phyloP scores from a whole-genome alignment of 2,113 vertebrate species.

The Sphyrna mokarran region DNA sequence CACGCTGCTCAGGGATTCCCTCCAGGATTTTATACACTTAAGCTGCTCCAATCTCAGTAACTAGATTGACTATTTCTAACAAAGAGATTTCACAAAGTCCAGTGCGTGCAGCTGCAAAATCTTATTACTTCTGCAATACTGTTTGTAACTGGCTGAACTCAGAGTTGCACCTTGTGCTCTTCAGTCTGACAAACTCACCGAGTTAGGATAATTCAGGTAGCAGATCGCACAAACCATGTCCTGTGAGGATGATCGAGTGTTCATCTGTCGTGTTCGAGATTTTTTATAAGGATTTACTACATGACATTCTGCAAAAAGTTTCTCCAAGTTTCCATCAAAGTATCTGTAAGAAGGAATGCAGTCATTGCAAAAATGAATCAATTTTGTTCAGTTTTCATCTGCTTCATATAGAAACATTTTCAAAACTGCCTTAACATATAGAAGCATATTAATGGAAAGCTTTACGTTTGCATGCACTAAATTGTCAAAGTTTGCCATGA shows the following conservation, averaged over 20 bases:
- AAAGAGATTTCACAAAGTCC: neutral
- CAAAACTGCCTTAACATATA: neutral
- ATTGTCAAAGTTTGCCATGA: neutral
- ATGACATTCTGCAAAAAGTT: constrained; percentile 98
- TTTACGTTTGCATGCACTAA: neutral
- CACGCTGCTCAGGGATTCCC: neutral
- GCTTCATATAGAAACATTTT: neutral
- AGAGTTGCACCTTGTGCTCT: neutral
- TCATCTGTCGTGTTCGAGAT: constrained; percentile 91
- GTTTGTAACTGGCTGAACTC: neutral
- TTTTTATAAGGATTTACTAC: constrained; percentile 99
- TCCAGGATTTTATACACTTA: neutral
- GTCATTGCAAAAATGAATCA: neutral
- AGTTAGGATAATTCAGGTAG: constrained; percentile 97
- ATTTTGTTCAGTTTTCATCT: neutral
- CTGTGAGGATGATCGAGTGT: constrained; percentile 95
- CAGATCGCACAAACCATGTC: constrained; percentile 99
- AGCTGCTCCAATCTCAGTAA: neutral
- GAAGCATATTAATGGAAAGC: neutral
- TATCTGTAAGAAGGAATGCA: constrained; percentile 68
- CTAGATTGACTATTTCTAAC: neutral
- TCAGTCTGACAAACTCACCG: constrained; percentile 66
- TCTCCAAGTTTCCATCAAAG: constrained; percentile 98
- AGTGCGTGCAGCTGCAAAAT: neutral
- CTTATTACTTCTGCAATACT: neutral